Conservation (phyloP, 1,140 invertebrate species). For the Acromyrmex echinatior region DNA sequence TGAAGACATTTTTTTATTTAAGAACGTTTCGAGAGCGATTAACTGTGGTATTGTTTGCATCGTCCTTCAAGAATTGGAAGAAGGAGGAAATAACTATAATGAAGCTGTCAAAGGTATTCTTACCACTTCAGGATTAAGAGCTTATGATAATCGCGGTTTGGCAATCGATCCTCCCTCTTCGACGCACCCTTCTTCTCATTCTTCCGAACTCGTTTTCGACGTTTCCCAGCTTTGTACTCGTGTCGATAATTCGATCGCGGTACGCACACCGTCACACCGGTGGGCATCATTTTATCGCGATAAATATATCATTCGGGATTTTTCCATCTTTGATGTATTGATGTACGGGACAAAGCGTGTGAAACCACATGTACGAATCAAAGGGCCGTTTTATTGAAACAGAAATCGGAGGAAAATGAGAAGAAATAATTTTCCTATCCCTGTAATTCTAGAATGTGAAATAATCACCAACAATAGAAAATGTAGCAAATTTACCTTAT, state of each 20-base stretch:
- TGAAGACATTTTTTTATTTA: not conserved
- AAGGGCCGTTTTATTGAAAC: slow-evolving; percentile 11
- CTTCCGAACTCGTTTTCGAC: slow-evolving; percentile 12
- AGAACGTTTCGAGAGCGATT: not conserved
- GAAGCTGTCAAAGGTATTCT: slow-evolving; percentile 28
- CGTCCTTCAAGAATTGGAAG: slow-evolving; percentile 19
- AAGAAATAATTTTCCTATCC: slow-evolving; percentile 25
- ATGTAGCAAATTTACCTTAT: not conserved
- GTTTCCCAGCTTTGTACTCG: slow-evolving; percentile 14
- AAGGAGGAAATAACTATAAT: not conserved
- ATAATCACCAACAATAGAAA: not conserved
- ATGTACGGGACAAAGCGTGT: slow-evolving; percentile 31
- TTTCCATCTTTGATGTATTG: slow-evolving; percentile 58
- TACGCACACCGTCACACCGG: slow-evolving; percentile 18
- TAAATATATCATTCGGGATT: slow-evolving; percentile 68
- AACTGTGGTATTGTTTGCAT: not conserved
- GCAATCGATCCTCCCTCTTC: slow-evolving; percentile 16
- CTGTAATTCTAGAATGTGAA: slow-evolving; percentile 18
- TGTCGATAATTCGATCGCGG: slow-evolving; percentile 42
- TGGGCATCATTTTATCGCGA: slow-evolving; percentile 50
- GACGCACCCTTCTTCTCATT: not conserved
- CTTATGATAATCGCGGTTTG: slow-evolving; percentile 32
- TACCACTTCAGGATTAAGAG: slow-evolving; percentile 41
- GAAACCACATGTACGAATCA: slow-evolving; percentile 22
- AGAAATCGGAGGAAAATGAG: slow-evolving; percentile 1